These are phyloP conservation scores for Eulimnadia texana DNA, from an alignment of 1,140 invertebrate species.

Conservation along the genomic window DNA sequence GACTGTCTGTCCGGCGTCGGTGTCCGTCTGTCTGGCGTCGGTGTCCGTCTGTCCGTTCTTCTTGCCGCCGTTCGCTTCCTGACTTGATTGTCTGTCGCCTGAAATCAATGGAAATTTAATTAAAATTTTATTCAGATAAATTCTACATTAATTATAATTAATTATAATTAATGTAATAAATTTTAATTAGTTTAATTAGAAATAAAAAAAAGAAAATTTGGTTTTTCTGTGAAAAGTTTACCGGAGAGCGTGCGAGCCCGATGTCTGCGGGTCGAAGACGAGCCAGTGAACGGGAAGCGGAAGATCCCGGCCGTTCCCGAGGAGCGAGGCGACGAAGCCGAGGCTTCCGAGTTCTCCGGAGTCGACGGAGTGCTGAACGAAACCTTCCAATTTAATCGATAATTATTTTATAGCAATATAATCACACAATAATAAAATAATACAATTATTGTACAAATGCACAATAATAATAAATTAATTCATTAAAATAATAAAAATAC, in stretches of 20 bases:
- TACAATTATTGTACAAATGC: background rate
- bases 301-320: conserved; percentile 13
- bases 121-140: background rate
- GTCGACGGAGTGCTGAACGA: conserved; percentile 10
- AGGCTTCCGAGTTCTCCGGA: conserved; percentile 11
- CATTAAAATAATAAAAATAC: background rate
- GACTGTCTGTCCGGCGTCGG: background rate
- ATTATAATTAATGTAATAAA: background rate
- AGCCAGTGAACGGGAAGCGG: conserved; percentile 12
- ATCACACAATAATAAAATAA: background rate
- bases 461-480: background rate
- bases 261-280: background rate
- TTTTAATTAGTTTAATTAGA: background rate
- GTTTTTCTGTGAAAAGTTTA: background rate
- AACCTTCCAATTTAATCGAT: background rate
- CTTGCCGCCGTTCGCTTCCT: background rate
- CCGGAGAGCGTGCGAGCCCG: conserved; percentile 1
- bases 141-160: conserved; percentile 1
- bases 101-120: background rate
- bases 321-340: conserved; percentile 3
- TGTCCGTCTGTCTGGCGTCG: background rate
- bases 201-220: background rate
- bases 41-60: background rate
- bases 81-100: background rate
- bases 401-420: background rate